A percentile compares a stretch with the other conserved stretches of the same genome.
Conservation (phyloP, 2,888 invertebrate species). For the Pachydiplax longipennis region DNA sequence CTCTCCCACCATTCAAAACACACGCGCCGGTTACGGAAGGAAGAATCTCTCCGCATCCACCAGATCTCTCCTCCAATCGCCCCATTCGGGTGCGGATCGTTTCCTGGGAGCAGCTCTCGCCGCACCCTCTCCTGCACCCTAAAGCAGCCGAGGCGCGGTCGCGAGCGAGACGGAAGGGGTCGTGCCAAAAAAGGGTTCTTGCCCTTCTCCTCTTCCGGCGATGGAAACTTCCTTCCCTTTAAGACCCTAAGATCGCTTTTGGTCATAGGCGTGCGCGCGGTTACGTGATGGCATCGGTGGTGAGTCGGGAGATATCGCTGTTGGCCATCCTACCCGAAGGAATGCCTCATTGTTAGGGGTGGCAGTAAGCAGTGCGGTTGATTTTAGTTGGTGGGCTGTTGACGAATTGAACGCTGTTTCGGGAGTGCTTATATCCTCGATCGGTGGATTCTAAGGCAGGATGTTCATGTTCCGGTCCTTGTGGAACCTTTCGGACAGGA, state of each 20-base stretch:
- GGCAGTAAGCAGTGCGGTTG: background rate
- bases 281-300: background rate
- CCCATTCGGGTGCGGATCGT: background rate
- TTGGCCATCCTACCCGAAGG: background rate
- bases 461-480: slow-evolving; percentile 36
- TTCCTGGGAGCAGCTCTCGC: background rate
- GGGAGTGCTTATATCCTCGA: background rate
- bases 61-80: background rate
- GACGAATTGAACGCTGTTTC: background rate
- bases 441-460: background rate
- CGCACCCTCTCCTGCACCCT: background rate
- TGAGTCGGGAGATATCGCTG: background rate
- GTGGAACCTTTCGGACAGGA: slow-evolving; percentile 22
- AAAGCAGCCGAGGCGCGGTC: background rate
- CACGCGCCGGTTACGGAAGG: background rate
- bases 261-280: background rate
- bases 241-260: background rate
- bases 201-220: background rate
- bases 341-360: background rate
- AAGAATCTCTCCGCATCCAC: background rate
- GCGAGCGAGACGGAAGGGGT: background rate
- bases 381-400: background rate
- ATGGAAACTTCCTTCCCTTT: background rate
- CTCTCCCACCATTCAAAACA: background rate
- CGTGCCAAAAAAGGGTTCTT: background rate